Percentiles rank a stretch among this genome's conserved stretches.
Conservation (phyloP, 2,888 invertebrate species). For the Calameuta pallipes region DNA sequence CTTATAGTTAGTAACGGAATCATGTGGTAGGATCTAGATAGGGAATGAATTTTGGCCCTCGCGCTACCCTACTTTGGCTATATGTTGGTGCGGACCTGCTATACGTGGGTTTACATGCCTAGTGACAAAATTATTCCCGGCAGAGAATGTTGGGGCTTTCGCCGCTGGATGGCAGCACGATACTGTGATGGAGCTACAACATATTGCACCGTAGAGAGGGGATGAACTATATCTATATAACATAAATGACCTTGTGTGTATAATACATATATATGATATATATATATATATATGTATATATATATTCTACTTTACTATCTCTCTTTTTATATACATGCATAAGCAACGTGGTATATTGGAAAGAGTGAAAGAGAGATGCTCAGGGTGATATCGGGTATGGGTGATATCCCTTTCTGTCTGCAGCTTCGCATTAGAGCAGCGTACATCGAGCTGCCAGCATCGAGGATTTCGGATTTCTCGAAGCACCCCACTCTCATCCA, state of each 20-base stretch:
- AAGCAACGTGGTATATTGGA: not conserved
- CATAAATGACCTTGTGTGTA: no score
- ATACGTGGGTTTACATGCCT: no score
- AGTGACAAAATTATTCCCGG: slow-evolving; percentile 42
- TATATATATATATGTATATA: no score
- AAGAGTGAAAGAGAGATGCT: slow-evolving; percentile 8
- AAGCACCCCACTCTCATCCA: not conserved
- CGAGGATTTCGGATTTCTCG: not conserved
- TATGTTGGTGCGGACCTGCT: no score
- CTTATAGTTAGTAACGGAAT: no score
- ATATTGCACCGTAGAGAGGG: slow-evolving; percentile 22
- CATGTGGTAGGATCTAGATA: no score
- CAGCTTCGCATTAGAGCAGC: slow-evolving; percentile 36
- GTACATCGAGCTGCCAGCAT: slow-evolving; percentile 25
- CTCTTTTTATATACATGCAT: no score
- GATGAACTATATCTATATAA: not conserved
- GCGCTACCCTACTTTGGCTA: no score
- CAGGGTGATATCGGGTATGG: slow-evolving; percentile 17
- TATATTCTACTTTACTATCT: no score
- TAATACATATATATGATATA: no score
- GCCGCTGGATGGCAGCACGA: slow-evolving; percentile 50
- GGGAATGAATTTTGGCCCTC: no score
- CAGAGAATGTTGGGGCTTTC: slow-evolving; percentile 27
- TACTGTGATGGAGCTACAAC: slow-evolving; percentile 28
- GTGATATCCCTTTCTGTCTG: slow-evolving; percentile 18